Conservation (phyloP, 1,140 invertebrate species). For the Sipha flava region DNA sequence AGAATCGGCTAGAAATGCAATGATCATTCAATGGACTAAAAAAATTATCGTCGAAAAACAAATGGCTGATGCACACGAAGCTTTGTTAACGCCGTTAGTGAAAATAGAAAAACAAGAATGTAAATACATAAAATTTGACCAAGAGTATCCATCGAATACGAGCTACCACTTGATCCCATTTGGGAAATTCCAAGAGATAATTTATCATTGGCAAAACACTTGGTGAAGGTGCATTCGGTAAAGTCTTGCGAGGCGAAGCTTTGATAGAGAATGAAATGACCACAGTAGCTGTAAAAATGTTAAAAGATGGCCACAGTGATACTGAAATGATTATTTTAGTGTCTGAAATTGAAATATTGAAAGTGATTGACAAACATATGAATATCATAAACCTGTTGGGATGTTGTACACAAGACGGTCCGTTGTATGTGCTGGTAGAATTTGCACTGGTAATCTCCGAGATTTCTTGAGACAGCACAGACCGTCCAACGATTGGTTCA, state of each 20-base stretch:
- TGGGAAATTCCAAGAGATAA: constrained; percentile 84
- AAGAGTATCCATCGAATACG: constrained; percentile 73
- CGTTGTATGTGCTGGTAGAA: constrained; percentile 91
- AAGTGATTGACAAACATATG: constrained; percentile 91
- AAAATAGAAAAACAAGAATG: constrained; percentile 79
- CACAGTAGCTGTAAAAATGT: constrained; percentile 95
- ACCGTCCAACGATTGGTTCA: constrained; percentile 54
- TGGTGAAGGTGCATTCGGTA: constrained; percentile 92
- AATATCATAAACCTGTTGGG: constrained; percentile 96
- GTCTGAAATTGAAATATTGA: constrained; percentile 99
- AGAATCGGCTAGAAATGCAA: constrained; percentile 62
- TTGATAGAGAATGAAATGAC: constrained; percentile 55
- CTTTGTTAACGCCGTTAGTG: constrained; percentile 68
- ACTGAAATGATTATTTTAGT: constrained; percentile 93
- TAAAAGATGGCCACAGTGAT: constrained; percentile 96
- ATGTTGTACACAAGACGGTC: constrained; percentile 90
- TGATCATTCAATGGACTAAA: constrained; percentile 76
- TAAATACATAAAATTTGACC: constrained; percentile 38
- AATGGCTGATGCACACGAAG: constrained; percentile 48
- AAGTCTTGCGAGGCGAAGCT: constrained; percentile 80
- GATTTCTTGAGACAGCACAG: constrained; percentile 85
- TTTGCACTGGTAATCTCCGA: constrained; percentile 91
- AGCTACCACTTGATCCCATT: constrained; percentile 79
- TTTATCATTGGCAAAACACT: constrained; percentile 66
- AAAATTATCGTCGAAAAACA: constrained; percentile 72